Evolutionary conservation across 1,140 invertebrate species (phyloP).

Genomic region (Holotrichia oblita): DNA sequence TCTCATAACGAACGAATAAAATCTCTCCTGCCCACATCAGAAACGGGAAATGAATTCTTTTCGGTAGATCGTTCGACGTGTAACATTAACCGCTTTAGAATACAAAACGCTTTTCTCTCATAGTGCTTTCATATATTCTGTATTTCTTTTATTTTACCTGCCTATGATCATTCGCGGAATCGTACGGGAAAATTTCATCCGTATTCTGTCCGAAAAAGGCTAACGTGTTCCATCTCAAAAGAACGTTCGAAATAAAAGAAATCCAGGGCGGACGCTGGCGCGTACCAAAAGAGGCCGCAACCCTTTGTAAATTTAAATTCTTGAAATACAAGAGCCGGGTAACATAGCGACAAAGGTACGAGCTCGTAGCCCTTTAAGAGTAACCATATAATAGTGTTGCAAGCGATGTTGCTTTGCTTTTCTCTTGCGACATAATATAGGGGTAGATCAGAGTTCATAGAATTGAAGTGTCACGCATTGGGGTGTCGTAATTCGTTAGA

Average conservation of each 20-base stretch:
- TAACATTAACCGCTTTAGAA: slow-evolving; percentile 3
- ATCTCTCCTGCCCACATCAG: not conserved
- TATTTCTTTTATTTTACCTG: not conserved
- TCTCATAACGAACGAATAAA: not conserved
- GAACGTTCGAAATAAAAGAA: slow-evolving; percentile 47
- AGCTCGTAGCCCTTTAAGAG: slow-evolving; percentile 45
- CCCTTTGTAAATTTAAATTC: slow-evolving; percentile 53
- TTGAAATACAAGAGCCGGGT: slow-evolving; percentile 47
- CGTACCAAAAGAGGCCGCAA: slow-evolving; percentile 50
- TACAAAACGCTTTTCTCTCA: not conserved
- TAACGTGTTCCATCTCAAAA: slow-evolving; percentile 17
- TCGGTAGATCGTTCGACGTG: not conserved
- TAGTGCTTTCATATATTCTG: not conserved
- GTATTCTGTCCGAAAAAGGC: not conserved
- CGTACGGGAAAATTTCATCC: not conserved
- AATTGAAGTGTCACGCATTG: too few species aligned
- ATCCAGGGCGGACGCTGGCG: slow-evolving; percentile 38
- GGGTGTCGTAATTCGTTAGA: too few species aligned
- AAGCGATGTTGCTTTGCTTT: not conserved
- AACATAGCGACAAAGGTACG: not conserved
- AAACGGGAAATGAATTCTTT: not conserved
- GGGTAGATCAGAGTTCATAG: slow-evolving; percentile 47
- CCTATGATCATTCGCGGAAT: not conserved
- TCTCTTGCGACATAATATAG: slow-evolving; percentile 47
- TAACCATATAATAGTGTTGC: not conserved